phyloP scores from a whole-genome alignment of 2,888 invertebrate species.

The Antitype chi region DNA sequence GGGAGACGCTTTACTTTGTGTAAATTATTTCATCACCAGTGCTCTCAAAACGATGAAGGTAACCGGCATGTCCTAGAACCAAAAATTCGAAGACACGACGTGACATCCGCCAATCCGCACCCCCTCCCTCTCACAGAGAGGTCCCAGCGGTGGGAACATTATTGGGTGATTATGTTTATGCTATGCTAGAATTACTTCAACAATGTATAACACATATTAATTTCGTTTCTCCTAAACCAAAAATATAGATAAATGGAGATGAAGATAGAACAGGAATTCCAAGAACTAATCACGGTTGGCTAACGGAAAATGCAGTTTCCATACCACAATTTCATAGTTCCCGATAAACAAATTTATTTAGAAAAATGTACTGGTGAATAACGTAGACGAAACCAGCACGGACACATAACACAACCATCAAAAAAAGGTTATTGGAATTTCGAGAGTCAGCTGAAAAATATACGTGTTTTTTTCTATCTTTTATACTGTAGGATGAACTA shows the following conservation, averaged over 20 bases:
- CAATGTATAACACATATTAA: not conserved
- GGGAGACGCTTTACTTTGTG: too few species aligned
- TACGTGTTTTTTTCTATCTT: too few species aligned
- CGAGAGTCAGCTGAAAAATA: not conserved
- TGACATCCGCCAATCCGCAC: too few species aligned
- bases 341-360: not conserved
- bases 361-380: not conserved
- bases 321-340: not conserved
- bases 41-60: too few species aligned
- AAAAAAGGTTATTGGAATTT: conserved; percentile 1
- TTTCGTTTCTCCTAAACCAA: not conserved
- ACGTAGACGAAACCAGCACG: not conserved
- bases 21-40: too few species aligned
- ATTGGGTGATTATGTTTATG: too few species aligned
- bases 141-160: too few species aligned
- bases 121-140: too few species aligned
- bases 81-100: too few species aligned
- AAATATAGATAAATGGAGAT: not conserved
- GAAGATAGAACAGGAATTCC: not conserved
- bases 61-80: too few species aligned
- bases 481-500: too few species aligned
- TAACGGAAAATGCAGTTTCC: not conserved
- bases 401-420: not conserved
- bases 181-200: not conserved
- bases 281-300: not conserved